A percentile compares a stretch with the other conserved stretches of the same genome.
These are phyloP conservation scores for Schrankia costaestrigalis DNA, from an alignment of 2,888 invertebrate genomes.

Conservation along the genomic window DNA sequence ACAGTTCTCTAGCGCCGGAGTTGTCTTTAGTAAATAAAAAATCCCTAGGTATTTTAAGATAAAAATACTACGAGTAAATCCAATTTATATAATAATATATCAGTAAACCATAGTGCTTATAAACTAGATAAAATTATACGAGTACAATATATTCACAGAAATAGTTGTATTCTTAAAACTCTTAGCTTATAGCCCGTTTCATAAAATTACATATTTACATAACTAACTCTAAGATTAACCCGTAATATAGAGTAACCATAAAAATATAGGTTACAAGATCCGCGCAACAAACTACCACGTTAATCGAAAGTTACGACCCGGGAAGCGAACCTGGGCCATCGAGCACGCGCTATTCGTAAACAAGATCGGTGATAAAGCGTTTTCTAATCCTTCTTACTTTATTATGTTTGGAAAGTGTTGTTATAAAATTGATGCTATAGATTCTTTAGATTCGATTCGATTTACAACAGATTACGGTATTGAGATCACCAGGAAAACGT, in stretches of 20 bases:
- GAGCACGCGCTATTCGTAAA: constrained; percentile 52
- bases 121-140: too few species aligned
- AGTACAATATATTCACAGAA: too few species aligned
- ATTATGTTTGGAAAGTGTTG: constrained; percentile 27
- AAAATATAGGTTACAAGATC: constrained; percentile 32
- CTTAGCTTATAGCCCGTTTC: too few species aligned
- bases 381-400: constrained; percentile 30
- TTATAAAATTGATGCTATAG: constrained; percentile 21
- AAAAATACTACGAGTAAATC: too few species aligned
- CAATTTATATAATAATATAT: too few species aligned
- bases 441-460: constrained; percentile 4
- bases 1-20: too few species aligned
- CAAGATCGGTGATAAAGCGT: constrained; percentile 21
- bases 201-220: constrained; percentile 10
- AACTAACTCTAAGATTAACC: constrained; percentile 19
- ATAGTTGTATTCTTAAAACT: too few species aligned
- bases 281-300: constrained; percentile 29
- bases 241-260: constrained; percentile 15
- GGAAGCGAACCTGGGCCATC: constrained; percentile 60
- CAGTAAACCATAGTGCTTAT: too few species aligned
- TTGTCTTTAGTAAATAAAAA: too few species aligned
- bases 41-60: too few species aligned
- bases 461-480: constrained; percentile 1
- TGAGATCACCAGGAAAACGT: constrained; percentile 19
- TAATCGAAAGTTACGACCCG: constrained; percentile 56